These are phyloP conservation scores for Lepidocyrtoides sp. DNA, from an alignment of 2,888 invertebrate genomes.

Conservation along the genomic window DNA sequence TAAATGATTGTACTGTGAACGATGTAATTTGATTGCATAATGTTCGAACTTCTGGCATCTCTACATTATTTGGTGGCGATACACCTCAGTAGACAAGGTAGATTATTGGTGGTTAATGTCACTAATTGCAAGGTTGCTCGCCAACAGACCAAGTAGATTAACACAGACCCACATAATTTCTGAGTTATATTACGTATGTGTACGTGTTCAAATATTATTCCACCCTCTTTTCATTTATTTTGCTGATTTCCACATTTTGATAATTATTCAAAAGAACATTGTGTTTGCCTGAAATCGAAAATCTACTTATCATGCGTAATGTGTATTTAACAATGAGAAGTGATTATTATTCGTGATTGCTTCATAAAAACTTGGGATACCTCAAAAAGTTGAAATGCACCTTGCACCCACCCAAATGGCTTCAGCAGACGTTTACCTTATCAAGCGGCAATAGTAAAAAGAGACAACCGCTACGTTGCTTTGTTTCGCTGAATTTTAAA, in stretches of 20 bases:
- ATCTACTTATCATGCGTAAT: constrained; percentile 32
- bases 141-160: constrained; percentile 26
- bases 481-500: not conserved
- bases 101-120: constrained; percentile 59
- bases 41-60: not conserved
- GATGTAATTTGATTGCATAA: constrained; percentile 26
- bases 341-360: constrained; percentile 27
- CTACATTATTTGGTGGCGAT: not conserved
- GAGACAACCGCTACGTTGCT: not conserved
- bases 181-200: not conserved
- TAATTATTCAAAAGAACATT: constrained; percentile 19
- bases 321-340: constrained; percentile 45
- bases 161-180: constrained; percentile 45
- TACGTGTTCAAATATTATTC: not conserved
- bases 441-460: not conserved
- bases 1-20: not conserved
- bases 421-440: not conserved
- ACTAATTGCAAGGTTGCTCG: constrained; percentile 66
- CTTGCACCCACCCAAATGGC: not conserved
- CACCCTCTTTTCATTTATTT: not conserved
- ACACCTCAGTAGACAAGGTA: constrained; percentile 18
- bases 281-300: constrained; percentile 45
- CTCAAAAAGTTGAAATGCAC: not conserved
- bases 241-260: constrained; percentile 2
- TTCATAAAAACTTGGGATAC: constrained; percentile 9